phyloP scores from a whole-genome alignment of 1,140 invertebrate genomes.

The Chironomus striatipennis region DNA sequence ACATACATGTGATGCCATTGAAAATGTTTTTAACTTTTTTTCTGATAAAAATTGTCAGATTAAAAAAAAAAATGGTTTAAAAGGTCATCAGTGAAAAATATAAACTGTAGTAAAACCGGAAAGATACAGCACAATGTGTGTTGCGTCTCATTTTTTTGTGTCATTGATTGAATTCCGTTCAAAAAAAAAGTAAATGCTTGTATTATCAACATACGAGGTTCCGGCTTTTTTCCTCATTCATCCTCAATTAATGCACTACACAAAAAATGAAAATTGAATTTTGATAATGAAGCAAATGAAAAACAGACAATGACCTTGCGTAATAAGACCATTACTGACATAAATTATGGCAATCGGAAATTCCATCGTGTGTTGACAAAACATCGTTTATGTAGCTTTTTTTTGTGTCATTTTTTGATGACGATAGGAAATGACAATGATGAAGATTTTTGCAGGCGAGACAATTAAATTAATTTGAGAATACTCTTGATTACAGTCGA shows the following conservation, averaged over 20 bases:
- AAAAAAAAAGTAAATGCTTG: not conserved
- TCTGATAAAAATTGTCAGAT: not conserved
- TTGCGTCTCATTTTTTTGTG: not conserved
- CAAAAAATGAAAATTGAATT: not conserved
- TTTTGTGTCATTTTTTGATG: no score
- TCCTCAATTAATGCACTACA: not conserved
- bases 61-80: not conserved
- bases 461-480: not conserved
- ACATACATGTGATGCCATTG: no score
- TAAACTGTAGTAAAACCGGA: not conserved
- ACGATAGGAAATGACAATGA: no score
- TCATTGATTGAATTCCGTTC: not conserved
- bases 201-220: not conserved
- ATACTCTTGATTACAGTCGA: not conserved
- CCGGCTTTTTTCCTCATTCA: slow-evolving; percentile 5
- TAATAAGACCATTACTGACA: not conserved
- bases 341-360: not conserved
- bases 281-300: not conserved
- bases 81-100: not conserved
- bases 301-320: not conserved
- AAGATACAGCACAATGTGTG: not conserved
- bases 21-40: no score
- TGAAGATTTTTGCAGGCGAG: not conserved
- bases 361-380: not conserved
- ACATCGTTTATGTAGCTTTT: no score